Evolutionary conservation across 2,888 invertebrate species (phyloP).

Genomic region (Rhamphomyia laevipes): DNA sequence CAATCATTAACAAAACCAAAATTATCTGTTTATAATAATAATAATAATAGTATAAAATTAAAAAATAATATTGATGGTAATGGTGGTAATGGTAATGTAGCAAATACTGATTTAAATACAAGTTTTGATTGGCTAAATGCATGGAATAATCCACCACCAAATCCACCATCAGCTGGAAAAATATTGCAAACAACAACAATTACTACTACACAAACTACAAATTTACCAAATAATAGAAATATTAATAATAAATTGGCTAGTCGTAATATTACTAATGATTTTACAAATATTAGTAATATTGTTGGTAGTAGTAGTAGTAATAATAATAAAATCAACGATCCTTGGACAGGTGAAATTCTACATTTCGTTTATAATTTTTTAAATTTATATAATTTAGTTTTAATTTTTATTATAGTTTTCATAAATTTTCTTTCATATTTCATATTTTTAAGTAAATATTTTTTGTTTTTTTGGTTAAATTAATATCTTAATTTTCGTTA

Average conservation of each 20-base stretch:
- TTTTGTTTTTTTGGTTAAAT: background rate
- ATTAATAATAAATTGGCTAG: background rate
- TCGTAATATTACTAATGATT: background rate
- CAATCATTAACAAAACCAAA: conserved; percentile 17
- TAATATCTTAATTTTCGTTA: too few relatives aligned
- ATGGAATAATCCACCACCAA: conserved; percentile 17
- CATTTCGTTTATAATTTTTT: conserved; percentile 41
- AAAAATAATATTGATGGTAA: conserved; percentile 1
- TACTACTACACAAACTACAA: background rate
- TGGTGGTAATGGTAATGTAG: conserved; percentile 1
- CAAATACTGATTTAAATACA: conserved; percentile 9
- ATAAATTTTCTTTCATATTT: conserved; percentile 5
- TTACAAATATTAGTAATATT: background rate
- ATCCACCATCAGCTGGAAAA: conserved; percentile 9
- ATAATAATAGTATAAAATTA: conserved; percentile 6
- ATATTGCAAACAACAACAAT: background rate
- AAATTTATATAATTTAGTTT: conserved; percentile 16
- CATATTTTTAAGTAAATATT: background rate
- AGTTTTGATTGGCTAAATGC: conserved; percentile 18
- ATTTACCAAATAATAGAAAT: conserved; percentile 1
- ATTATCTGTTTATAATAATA: conserved; percentile 13
- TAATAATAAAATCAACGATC: conserved; percentile 15
- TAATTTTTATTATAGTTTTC: conserved; percentile 24
- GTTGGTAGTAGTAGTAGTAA: conserved; percentile 5
- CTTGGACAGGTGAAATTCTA: conserved; percentile 26